A percentile compares a stretch with the other conserved stretches of the same genome.
phyloP scores from a whole-genome alignment of 2,888 invertebrate species.

The Tetranychus piercei region DNA sequence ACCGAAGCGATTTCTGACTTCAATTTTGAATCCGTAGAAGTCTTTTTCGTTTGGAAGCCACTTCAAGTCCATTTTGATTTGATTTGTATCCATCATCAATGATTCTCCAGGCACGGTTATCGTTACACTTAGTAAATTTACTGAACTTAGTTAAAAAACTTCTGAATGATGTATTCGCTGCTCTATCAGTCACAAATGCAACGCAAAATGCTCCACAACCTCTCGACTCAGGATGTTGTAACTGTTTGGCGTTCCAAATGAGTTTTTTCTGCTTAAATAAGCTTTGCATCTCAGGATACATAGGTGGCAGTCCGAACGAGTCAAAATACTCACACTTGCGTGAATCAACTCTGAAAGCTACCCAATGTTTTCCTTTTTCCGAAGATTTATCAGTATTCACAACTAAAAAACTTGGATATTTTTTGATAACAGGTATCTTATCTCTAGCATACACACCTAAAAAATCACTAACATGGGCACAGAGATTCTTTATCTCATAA shows the following conservation, averaged over 20 bases:
- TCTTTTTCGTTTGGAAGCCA: no score
- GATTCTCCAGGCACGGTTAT: no score
- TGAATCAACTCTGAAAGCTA: neutral
- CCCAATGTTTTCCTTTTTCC: conserved; percentile 13
- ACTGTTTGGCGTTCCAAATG: neutral
- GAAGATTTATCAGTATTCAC: conserved; percentile 10
- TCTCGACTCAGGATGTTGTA: neutral
- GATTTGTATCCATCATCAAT: no score
- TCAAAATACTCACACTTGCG: conserved; percentile 14
- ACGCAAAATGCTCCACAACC: conserved; percentile 10
- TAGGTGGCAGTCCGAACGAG: conserved; percentile 15
- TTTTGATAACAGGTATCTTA: neutral
- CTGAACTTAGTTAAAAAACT: no score
- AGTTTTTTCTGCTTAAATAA: neutral
- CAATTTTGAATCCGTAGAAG: no score
- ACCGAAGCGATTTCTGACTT: no score
- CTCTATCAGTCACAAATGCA: neutral
- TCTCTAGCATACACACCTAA: conserved; percentile 2
- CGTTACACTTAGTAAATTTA: no score
- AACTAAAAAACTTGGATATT: neutral
- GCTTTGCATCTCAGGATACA: neutral
- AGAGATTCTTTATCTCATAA: conserved; percentile 7
- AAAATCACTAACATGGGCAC: neutral
- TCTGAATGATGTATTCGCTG: neutral
- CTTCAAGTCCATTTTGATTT: no score